Conservation (phyloP, 92 coral and sea anemone species). For the Paramuricea clavata region DNA sequence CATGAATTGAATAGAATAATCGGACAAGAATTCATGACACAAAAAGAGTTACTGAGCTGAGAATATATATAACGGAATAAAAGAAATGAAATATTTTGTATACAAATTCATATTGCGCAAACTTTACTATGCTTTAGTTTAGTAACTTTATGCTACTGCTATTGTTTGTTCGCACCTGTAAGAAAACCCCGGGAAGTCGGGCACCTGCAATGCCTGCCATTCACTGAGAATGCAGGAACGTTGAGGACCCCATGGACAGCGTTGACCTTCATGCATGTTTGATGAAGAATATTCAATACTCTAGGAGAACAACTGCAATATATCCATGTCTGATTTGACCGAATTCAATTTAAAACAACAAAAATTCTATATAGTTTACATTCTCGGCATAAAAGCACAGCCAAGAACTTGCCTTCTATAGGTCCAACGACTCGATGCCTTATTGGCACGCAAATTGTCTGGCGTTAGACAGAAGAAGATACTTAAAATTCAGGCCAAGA, state of each 20-base stretch:
- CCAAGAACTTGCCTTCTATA: too few relatives aligned
- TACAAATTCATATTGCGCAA: not conserved
- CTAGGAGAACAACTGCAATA: not conserved
- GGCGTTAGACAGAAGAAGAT: too few relatives aligned
- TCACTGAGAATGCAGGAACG: not conserved
- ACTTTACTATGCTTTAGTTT: not conserved
- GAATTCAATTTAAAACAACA: too few relatives aligned
- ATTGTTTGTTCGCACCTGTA: not conserved
- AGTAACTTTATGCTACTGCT: not conserved
- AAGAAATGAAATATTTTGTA: not conserved
- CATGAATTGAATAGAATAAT: too few relatives aligned
- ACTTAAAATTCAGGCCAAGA: too few relatives aligned
- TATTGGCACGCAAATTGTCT: too few relatives aligned
- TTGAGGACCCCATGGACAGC: not conserved
- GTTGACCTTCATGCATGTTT: constrained; percentile 1
- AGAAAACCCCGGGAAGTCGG: not conserved
- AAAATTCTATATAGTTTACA: too few relatives aligned
- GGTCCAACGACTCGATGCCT: too few relatives aligned
- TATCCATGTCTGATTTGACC: too few relatives aligned
- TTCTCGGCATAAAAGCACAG: too few relatives aligned
- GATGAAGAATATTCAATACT: not conserved
- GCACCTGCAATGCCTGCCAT: not conserved
- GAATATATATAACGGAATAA: not conserved
- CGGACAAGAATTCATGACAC: too few relatives aligned
- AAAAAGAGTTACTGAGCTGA: not conserved